Evolutionary conservation across 2,797 vertebrate genomes (phyloP).

Genomic region (Perdix hodgsoniae): DNA sequence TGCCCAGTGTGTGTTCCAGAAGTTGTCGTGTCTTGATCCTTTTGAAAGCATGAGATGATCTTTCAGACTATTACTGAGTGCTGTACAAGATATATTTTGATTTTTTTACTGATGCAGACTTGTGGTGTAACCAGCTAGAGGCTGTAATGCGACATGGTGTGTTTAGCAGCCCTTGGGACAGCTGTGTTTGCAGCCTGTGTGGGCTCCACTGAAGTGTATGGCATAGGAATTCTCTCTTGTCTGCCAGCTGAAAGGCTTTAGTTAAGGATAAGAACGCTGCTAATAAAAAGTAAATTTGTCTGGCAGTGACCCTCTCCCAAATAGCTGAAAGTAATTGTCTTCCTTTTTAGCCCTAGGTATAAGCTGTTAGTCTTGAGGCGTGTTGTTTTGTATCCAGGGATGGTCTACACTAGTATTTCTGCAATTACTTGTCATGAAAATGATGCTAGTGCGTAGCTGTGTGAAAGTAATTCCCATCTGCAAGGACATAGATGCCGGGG

Average conservation of each 20-base stretch:
- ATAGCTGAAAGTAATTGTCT: neutral
- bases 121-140: neutral
- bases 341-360: neutral
- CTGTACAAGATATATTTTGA: neutral
- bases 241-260: constrained; percentile 9
- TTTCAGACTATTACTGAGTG: fast-evolving
- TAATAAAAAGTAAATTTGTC: constrained; percentile 21
- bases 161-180: neutral
- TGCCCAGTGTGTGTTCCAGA: neutral
- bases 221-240: neutral
- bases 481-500: neutral
- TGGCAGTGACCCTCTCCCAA: constrained; percentile 7
- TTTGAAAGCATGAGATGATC: too few relatives aligned
- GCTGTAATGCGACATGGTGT: neutral
- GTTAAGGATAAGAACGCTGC: neutral
- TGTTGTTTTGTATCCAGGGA: neutral
- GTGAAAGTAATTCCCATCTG: constrained; percentile 35
- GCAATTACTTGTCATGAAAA: constrained; percentile 15
- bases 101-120: fast-evolving
- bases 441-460: neutral
- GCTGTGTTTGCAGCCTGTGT: neutral
- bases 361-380: constrained; percentile 14
- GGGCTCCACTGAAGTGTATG: neutral
- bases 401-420: constrained; percentile 11
- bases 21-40: neutral